A percentile compares a stretch with the other conserved stretches of the same genome.
Evolutionary conservation across 2,888 invertebrate genomes (phyloP).

Genomic region (Amphipoea lucens): DNA sequence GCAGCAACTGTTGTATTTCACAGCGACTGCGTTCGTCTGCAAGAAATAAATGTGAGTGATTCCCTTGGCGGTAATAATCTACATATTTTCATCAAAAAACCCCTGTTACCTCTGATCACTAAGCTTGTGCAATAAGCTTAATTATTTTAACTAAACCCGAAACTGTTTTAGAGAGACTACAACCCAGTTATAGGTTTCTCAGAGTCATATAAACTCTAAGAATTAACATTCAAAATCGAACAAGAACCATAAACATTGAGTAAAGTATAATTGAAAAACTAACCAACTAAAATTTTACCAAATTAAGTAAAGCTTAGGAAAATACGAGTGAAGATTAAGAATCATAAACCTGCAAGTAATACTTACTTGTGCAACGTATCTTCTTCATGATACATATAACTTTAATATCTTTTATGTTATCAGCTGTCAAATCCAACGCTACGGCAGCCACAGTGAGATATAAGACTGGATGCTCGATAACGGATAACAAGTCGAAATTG

Average conservation of each 20-base stretch:
- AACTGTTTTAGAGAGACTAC: too few species aligned
- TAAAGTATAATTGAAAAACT: too few species aligned
- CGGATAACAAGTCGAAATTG: accelerated
- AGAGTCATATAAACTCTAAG: background rate
- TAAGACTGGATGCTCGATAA: background rate
- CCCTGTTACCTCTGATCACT: too few species aligned
- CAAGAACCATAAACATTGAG: background rate
- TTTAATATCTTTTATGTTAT: background rate
- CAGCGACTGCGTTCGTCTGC: background rate
- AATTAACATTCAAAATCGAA: background rate
- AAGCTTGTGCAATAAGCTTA: too few species aligned
- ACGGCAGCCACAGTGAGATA: background rate
- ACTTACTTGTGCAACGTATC: background rate
- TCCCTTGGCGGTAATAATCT: background rate
- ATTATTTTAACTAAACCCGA: too few species aligned
- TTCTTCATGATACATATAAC: background rate
- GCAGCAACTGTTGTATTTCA: background rate
- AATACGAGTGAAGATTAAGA: background rate
- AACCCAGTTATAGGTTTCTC: too few species aligned
- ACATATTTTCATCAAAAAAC: too few species aligned
- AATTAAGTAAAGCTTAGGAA: background rate
- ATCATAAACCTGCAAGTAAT: background rate
- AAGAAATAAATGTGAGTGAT: background rate
- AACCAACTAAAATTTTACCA: too few species aligned
- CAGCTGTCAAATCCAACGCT: background rate